A percentile compares a stretch with the other conserved stretches of the same genome.
Evolutionary conservation across 1,140 invertebrate genomes (phyloP).

Genomic region (Drosophila nikananu): DNA sequence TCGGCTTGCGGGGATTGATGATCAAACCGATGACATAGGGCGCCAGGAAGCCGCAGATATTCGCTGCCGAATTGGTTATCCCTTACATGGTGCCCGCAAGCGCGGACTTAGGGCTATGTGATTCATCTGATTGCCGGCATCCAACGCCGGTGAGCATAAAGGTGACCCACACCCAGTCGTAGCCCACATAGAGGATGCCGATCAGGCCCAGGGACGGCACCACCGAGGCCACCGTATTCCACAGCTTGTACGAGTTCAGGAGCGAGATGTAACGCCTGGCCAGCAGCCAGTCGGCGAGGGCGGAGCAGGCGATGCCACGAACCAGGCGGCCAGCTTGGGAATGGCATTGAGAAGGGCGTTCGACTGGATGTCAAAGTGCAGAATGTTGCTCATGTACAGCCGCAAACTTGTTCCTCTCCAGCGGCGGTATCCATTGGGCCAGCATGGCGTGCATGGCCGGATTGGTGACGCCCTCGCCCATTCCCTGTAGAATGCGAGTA

Average conservation of each 20-base stretch:
- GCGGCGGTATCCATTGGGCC: conserved; percentile 92
- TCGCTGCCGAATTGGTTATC: conserved; percentile 94
- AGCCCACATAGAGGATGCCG: conserved; percentile 91
- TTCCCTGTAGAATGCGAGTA: conserved; percentile 93
- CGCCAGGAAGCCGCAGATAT: conserved; percentile 94
- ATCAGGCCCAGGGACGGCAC: conserved; percentile 91
- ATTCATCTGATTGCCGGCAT: conserved; percentile 94
- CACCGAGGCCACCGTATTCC: conserved; percentile 91
- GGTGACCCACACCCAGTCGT: conserved; percentile 90
- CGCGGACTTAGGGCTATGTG: conserved; percentile 94
- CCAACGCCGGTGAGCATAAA: conserved; percentile 90
- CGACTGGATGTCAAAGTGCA: conserved; percentile 95
- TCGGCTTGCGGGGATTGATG: conserved; percentile 91
- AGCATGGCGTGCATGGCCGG: conserved; percentile 94
- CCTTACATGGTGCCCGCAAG: conserved; percentile 95
- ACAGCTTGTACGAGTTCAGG: conserved; percentile 90
- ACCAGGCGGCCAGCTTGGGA: conserved; percentile 91
- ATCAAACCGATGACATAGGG: conserved; percentile 92
- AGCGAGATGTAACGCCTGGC: conserved; percentile 88
- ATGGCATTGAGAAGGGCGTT: conserved; percentile 92
- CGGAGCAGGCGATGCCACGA: conserved; percentile 89
- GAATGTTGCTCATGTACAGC: conserved; percentile 96
- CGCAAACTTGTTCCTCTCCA: conserved; percentile 92
- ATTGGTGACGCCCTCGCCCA: conserved; percentile 94
- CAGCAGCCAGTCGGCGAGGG: conserved; percentile 90